Conservation (phyloP, 2,797 vertebrate species). For the Microctenopoma stevenorrisi region DNA sequence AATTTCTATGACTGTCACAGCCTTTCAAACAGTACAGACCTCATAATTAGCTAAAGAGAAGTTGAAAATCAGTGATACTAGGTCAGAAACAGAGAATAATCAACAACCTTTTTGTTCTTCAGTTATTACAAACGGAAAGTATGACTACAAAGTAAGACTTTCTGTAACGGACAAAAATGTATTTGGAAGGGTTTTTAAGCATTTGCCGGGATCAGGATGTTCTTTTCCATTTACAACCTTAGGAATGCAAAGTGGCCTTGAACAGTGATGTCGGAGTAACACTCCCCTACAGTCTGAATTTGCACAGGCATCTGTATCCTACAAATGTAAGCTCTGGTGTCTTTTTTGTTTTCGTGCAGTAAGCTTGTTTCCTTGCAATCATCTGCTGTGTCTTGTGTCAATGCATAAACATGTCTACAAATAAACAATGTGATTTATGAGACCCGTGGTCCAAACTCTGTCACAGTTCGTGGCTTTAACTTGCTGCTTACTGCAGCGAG, state of each 20-base stretch:
- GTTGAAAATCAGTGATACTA: slow-evolving; percentile 20
- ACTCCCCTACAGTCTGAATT: slow-evolving; percentile 73
- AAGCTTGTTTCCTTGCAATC: slow-evolving; percentile 44
- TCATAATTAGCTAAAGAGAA: slow-evolving; percentile 26
- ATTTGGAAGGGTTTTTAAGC: slow-evolving; percentile 52
- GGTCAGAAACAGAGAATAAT: slow-evolving; percentile 26
- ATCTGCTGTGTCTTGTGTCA: slow-evolving; percentile 48
- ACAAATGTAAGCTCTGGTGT: slow-evolving; percentile 53
- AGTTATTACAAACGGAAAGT: slow-evolving; percentile 41
- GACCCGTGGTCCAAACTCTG: slow-evolving; percentile 21
- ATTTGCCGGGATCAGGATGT: slow-evolving; percentile 86
- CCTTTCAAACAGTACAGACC: slow-evolving; percentile 41
- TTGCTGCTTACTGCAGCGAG: not conserved
- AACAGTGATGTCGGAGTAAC: slow-evolving; percentile 69
- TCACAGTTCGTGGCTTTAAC: slow-evolving; percentile 10
- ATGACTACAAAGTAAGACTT: slow-evolving; percentile 25
- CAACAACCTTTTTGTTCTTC: not conserved
- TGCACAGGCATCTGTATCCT: slow-evolving; percentile 46
- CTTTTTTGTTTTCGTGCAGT: slow-evolving; percentile 8
- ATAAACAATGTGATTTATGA: slow-evolving; percentile 63
- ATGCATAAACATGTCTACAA: slow-evolving; percentile 51
- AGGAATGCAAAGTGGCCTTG: slow-evolving; percentile 85
- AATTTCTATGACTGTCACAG: slow-evolving; percentile 43
- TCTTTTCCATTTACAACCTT: slow-evolving; percentile 86
- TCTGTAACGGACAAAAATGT: slow-evolving; percentile 27